phyloP scores from a whole-genome alignment of 2,888 invertebrate genomes.

The Agrilus cyanescens region DNA sequence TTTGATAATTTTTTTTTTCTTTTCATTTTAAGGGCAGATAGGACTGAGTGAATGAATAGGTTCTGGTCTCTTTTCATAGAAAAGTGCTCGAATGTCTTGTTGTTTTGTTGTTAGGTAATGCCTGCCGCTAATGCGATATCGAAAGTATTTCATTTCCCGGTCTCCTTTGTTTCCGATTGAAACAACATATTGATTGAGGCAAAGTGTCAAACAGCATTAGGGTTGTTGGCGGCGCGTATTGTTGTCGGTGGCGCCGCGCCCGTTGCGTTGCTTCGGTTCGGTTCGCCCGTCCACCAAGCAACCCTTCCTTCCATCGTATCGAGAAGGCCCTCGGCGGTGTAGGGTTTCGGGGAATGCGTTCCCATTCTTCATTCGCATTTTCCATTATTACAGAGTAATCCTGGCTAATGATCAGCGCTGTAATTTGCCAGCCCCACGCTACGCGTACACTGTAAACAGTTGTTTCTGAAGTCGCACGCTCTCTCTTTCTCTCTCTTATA shows the following conservation, averaged over 20 bases:
- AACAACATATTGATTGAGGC: slow-evolving; percentile 27
- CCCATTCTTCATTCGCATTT: slow-evolving; percentile 23
- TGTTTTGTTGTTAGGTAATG: too few relatives aligned
- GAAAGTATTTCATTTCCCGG: too few relatives aligned
- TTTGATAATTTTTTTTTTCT: too few relatives aligned
- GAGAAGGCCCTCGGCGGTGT: slow-evolving; percentile 10
- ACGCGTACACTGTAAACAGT: slow-evolving; percentile 19
- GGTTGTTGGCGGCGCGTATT: slow-evolving; percentile 14
- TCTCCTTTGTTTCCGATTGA: too few relatives aligned
- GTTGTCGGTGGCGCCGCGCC: slow-evolving; percentile 11
- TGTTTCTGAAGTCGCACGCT: slow-evolving; percentile 15
- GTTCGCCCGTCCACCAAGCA: too few relatives aligned
- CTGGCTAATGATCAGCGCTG: slow-evolving; percentile 25
- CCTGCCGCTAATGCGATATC: too few relatives aligned
- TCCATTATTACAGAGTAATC: slow-evolving; percentile 25
- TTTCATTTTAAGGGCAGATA: too few relatives aligned
- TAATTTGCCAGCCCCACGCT: slow-evolving; percentile 19
- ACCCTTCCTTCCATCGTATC: not conserved
- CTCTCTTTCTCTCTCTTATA: too few relatives aligned
- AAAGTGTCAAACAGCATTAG: slow-evolving; percentile 23
- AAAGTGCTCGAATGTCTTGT: too few relatives aligned
- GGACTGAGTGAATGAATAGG: too few relatives aligned
- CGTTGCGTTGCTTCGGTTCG: too few relatives aligned
- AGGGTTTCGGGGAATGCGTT: slow-evolving; percentile 18
- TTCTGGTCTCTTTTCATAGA: too few relatives aligned